Evolutionary conservation across 2,797 vertebrate genomes (phyloP), one percentile per base, ranked within the genome.

Genomic region (Emys orbicularis): DNA sequence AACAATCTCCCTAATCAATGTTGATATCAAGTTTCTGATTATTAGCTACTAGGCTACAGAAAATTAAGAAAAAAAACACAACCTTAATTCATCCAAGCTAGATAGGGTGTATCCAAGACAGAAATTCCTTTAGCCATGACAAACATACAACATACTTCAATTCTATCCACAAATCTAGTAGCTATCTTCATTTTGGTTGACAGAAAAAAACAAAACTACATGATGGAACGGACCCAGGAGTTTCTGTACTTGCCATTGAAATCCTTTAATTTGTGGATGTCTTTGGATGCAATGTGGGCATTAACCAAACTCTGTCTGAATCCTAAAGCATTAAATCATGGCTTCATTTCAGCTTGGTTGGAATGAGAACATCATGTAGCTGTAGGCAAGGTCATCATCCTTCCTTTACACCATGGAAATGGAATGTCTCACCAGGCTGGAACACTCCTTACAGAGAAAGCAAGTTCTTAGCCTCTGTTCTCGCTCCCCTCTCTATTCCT

Each of bases 281-380:
- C 92, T 90, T 92, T 93, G 86, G 21, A 88, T 92, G 89, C 59
- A 95, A 76, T 92, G 84, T 87, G 74, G 95, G 50, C 85, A 79
- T 76, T 77, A 94, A 91, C 88, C 84, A 95, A 79, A 86, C 53
- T 92, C 87, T 90, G 92, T 95, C 95, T 56, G 76, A 91, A 94
- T 95, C 93, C 68, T 89, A 44, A 31, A 88, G 82, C 79, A 90
- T 95, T 95, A 96, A 93, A 79, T 93, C 94, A 94, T 93, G 83
- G 56, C 89, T 96, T 97, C 95, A 92, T 92, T 96, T 96, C 92
- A 94, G 91, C 83, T 88, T 90, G 72, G 41, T 96, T 97, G 94
- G 94, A 94, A 82, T 57, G 90, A 92, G 92, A 95, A 93, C 84
- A 92, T 92, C 95, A 79, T 80, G 50, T 53, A 92, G 47, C 83